Evolutionary conservation across 2,113 vertebrate genomes (phyloP).

Genomic region (Coreoperca whiteheadi): DNA sequence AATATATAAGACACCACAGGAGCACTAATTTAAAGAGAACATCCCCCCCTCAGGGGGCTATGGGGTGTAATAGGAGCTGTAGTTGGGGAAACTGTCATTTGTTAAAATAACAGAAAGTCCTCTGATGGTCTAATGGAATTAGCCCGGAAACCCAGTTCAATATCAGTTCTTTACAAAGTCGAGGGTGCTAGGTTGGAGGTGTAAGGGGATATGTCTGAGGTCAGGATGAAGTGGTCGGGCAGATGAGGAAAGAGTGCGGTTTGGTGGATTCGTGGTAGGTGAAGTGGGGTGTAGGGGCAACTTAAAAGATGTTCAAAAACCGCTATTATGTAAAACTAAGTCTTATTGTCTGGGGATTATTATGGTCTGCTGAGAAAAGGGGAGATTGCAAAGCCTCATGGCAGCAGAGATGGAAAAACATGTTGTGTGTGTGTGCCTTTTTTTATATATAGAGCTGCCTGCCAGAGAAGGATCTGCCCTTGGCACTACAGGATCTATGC

Average conservation of each 20-base stretch:
- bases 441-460: slow-evolving; percentile 47
- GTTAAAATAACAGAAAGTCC: background rate
- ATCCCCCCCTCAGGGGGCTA: background rate
- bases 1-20: background rate
- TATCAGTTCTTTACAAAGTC: slow-evolving; percentile 15
- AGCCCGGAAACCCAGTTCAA: background rate
- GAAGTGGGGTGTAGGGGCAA: background rate
- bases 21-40: background rate
- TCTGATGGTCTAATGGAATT: slow-evolving; percentile 7
- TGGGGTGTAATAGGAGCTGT: slow-evolving; percentile 1
- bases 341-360: background rate
- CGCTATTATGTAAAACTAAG: slow-evolving; percentile 4
- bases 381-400: background rate
- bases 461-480: slow-evolving; percentile 26
- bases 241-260: background rate
- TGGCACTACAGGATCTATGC: slow-evolving; percentile 38
- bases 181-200: background rate
- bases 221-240: background rate
- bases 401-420: slow-evolving; percentile 36
- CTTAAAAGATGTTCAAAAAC: slow-evolving; percentile 8
- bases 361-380: slow-evolving; percentile 9
- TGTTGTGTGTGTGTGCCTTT: background rate
- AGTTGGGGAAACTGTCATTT: background rate
- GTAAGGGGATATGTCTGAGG: slow-evolving; percentile 1
- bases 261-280: background rate